Evolutionary conservation across 2,888 invertebrate genomes (phyloP), one percentile per base, ranked within the genome.

Genomic region (Malacosoma neustria): DNA sequence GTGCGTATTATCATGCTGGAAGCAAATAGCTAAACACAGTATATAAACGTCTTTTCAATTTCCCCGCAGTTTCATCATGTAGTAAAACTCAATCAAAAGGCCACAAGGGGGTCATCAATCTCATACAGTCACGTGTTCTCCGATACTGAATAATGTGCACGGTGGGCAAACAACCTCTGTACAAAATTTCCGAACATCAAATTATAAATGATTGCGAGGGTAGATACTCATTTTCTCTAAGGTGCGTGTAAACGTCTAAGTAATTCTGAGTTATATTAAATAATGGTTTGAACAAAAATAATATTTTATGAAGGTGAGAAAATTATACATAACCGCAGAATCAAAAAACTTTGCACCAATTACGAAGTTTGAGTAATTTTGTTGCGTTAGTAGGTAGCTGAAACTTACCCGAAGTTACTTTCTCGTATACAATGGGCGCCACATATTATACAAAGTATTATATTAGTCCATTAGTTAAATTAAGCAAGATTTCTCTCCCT

Each of bases 401-500:
- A 42, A 55, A 54, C 43, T 57, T 50, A 36, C 37, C 37, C 34
- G 41, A 51, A 53, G 54, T 48, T 58, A 59, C 49, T 57, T 63
- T 40, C 46, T 37, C 43, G 41, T 39, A 46, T 43, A 54, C 51
- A 61, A 58, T 57, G 56, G 53, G 51, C 49, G 42, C 50, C 49
- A 50, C 55, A 59, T 59, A 55, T 61, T 52, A 62, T 44, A 57
- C 50, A 49, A 53, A 55, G 61, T 54, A 65, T 62, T 57, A 70
- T 68, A 65, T 70, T 63, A 69, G 64, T 73, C 75, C 81, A 84
- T 84, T 81, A 82, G 76, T 77, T 72, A 80, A 79, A 84, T 82
- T 77, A 80, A 72, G 65, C 63, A 77, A 79, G 75, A 79, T 75
- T 74, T 70, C 72, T 69, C 76, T 64, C 74, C 75, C 75, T 65